Conservation (phyloP, 2,113 vertebrate species). For the Syngnathus floridae region DNA sequence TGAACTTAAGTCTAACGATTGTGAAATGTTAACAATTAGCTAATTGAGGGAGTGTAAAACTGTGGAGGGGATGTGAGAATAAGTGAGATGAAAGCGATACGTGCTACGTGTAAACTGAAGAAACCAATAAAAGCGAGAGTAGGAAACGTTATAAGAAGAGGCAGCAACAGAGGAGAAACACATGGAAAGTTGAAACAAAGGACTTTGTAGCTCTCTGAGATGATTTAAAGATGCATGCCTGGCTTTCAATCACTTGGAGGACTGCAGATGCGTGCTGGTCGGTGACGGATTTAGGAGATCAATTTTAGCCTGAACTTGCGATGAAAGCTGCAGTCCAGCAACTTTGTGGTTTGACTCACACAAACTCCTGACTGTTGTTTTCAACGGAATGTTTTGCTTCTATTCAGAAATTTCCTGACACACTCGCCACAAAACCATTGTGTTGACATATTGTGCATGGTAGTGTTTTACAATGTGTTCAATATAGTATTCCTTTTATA, state of each 20-base stretch:
- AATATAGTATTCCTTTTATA: not conserved
- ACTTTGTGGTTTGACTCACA: constrained; percentile 18
- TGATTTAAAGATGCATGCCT: constrained; percentile 48
- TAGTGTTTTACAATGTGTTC: not conserved
- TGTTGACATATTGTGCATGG: constrained; percentile 3
- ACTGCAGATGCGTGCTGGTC: constrained; percentile 41
- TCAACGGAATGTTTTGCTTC: constrained; percentile 10
- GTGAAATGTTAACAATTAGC: constrained; percentile 18
- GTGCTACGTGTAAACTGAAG: constrained; percentile 16
- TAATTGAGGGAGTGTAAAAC: constrained; percentile 1
- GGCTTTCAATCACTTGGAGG: constrained; percentile 31
- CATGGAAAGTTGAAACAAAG: constrained; percentile 51
- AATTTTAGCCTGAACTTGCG: constrained; percentile 27
- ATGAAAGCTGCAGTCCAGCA: constrained; percentile 5
- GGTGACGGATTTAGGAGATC: constrained; percentile 28
- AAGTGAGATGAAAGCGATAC: constrained; percentile 1
- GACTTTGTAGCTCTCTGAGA: constrained; percentile 32
- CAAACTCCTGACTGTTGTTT: constrained; percentile 2
- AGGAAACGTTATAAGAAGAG: not conserved
- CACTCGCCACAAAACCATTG: not conserved
- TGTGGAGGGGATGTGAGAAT: constrained; percentile 23
- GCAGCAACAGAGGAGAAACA: constrained; percentile 35
- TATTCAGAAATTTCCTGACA: constrained; percentile 9
- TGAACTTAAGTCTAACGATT: constrained; percentile 10
- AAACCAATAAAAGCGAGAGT: constrained; percentile 7